Conservation (phyloP, 2,797 vertebrate species). For the Pseudochromis fuscus region DNA sequence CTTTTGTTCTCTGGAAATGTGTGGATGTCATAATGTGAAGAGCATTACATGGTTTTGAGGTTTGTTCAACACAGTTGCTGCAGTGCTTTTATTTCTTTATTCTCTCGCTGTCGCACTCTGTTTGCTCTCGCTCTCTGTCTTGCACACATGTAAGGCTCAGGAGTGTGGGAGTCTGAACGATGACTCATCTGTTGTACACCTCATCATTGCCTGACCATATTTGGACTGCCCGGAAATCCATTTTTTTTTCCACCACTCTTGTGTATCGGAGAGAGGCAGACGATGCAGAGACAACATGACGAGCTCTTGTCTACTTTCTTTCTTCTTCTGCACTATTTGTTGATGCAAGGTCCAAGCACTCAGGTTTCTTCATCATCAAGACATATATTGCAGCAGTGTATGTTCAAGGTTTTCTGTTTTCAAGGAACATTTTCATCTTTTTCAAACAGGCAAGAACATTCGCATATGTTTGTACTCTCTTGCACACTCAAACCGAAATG, state of each 20-base stretch:
- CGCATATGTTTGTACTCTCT: background rate
- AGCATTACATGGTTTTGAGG: constrained; percentile 56
- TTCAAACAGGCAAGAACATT: constrained; percentile 11
- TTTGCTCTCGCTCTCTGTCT: constrained; percentile 62
- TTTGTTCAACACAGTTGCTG: constrained; percentile 28
- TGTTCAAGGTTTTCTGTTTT: constrained; percentile 14
- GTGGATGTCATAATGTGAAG: constrained; percentile 42
- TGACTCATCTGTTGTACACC: constrained; percentile 87
- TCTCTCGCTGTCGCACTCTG: constrained; percentile 39
- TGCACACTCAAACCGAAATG: constrained; percentile 8
- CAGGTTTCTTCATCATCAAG: constrained; percentile 33
- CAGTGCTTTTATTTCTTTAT: constrained; percentile 60
- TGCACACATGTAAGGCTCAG: constrained; percentile 70
- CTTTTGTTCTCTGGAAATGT: constrained; percentile 41
- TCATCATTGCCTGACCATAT: constrained; percentile 84
- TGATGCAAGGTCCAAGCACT: constrained; percentile 19
- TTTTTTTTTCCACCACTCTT: constrained; percentile 49
- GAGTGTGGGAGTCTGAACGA: constrained; percentile 78
- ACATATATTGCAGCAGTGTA: constrained; percentile 19
- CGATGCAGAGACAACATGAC: constrained; percentile 54
- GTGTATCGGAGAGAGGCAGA: constrained; percentile 60
- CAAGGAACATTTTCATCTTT: constrained; percentile 7
- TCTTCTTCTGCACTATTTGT: constrained; percentile 47
- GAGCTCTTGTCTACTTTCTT: constrained; percentile 49
- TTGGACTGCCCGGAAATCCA: constrained; percentile 83